Conservation (phyloP, 2,797 vertebrate species). For the Peromyscus attwateri region DNA sequence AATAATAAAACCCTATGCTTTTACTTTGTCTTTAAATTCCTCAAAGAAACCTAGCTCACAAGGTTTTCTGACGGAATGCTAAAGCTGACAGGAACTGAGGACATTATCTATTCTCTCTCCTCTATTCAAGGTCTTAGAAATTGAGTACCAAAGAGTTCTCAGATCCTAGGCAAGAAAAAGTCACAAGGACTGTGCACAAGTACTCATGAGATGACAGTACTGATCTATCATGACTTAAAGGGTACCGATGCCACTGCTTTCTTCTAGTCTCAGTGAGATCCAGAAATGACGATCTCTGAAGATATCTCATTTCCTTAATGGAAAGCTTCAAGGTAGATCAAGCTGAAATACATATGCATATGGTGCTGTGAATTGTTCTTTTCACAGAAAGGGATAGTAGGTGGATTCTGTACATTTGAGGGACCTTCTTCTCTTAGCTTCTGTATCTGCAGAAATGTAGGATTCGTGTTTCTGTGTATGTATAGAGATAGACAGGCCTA, state of each 20-base stretch:
- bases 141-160: not conserved
- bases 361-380: not conserved
- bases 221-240: not conserved
- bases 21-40: slow-evolving; percentile 32
- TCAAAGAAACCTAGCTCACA: slow-evolving; percentile 8
- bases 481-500: not conserved
- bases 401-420: not conserved
- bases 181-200: not conserved
- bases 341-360: not conserved
- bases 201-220: not conserved
- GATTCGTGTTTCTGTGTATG: not conserved
- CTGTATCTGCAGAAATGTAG: not conserved
- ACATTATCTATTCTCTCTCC: not conserved
- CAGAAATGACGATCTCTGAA: not conserved
- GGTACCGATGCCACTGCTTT: not conserved
- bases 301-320: not conserved
- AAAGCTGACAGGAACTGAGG: not conserved
- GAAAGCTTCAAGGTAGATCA: not conserved
- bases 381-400: not conserved
- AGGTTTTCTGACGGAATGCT: not conserved
- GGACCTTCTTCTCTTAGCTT: not conserved
- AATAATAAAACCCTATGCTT: slow-evolving; percentile 50
- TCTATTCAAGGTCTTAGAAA: not conserved
- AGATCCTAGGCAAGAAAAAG: not conserved
- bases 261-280: not conserved